These are phyloP conservation scores for Tetrax tetrax DNA, from an alignment of 2,113 vertebrate species.

Conservation along the genomic window DNA sequence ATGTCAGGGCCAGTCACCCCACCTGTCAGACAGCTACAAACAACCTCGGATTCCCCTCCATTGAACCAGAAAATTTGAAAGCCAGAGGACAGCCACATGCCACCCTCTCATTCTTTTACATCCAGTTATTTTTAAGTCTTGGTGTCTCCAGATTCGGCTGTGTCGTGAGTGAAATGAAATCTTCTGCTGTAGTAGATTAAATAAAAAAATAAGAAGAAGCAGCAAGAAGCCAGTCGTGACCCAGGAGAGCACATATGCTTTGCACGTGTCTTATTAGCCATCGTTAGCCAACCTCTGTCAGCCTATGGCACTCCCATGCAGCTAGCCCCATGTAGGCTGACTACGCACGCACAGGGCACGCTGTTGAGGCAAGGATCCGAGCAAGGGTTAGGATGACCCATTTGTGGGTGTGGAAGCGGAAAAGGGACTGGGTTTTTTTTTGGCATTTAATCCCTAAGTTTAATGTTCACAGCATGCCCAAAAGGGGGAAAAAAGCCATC, in stretches of 20 bases:
- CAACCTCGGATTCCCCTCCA: background rate
- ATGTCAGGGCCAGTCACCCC: background rate
- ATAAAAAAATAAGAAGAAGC: background rate
- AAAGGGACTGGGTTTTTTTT: background rate
- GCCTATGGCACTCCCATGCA: background rate
- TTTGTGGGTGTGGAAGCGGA: background rate
- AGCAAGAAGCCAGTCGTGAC: background rate
- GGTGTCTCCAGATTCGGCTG: background rate
- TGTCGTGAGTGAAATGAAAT: background rate
- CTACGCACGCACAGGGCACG: background rate
- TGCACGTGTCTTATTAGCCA: constrained; percentile 24
- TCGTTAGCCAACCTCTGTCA: background rate
- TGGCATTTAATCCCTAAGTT: constrained; percentile 45
- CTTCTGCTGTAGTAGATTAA: background rate
- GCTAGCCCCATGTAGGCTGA: background rate
- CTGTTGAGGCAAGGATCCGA: background rate
- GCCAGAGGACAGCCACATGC: background rate
- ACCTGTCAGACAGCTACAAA: background rate
- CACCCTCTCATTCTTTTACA: background rate
- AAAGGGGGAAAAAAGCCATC: constrained; percentile 37
- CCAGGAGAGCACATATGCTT: constrained; percentile 4
- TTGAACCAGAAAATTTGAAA: background rate
- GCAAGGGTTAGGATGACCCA: background rate
- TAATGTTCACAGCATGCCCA: constrained; percentile 52
- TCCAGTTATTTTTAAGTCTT: background rate